Evolutionary conservation across 2,888 invertebrate species (phyloP), one percentile per base, ranked within the genome.

Genomic region (Drosophila barbarae): DNA sequence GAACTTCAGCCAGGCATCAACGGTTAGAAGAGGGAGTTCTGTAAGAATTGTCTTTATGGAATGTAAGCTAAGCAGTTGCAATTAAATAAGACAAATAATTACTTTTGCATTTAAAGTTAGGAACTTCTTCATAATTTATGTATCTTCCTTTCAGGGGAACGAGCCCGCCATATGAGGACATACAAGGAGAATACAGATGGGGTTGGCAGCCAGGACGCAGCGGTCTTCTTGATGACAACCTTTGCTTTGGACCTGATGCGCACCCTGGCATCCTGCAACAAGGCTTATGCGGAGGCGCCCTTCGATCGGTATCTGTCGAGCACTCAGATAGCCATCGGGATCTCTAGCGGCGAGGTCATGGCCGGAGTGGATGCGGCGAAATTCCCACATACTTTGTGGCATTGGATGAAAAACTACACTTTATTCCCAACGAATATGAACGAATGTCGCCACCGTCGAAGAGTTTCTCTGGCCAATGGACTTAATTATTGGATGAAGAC

Each of bases 331-430:
- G 70, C 86, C 61, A 88, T 89, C 57, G 97, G 98, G 54, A 95
- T 98, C 83, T 95, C 95, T 42, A 94, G 95, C 85, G 98, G 98
- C 0, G 94, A 95, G 79, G 94, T 98, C 9, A 96, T 97, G 69
- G 98, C 98, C 0, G 98, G 98, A 91, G 97, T 98, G 0, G 95
- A 0, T 90, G 90, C 44, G 88, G 87, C 7, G 90, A 91, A 66
- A 91, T 94, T 9, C 93, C 93, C 66, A 95, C 95, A 0, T 95
- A 93, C 87, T 94, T 93, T 83, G 93, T 95, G 2, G 91, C 91
- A 5, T 89, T 95, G 5, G 92, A 93, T 78, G 91, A 93, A n/a
- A 86, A 92, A 49, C 91, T 91, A 63, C 90, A 91, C 0, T 77
- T 76, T 6, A 47, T 58, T 51, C 3, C 10, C 15, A 10, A 15